Base-by-base conservation (phyloP, 2,113 vertebrate species). In the Sander vitreus region DNA sequence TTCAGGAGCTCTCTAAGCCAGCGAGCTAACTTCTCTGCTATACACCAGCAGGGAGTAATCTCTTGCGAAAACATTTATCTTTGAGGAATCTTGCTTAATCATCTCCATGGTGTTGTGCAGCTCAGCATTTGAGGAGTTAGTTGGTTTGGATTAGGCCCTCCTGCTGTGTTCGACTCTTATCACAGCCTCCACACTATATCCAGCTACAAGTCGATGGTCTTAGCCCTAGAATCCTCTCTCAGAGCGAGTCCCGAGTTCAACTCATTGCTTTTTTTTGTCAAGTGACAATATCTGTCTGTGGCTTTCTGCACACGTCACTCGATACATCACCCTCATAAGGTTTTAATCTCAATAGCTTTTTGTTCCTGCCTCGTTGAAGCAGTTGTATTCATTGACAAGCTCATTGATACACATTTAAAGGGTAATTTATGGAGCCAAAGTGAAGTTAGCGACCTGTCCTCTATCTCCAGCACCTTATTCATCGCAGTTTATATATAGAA, bases 71-170 rank as follows among this genome's bases (percentile, higher is more conserved):
- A 93, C 88, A 90, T 93, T 92, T 92, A 93, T 94, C 93, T 91
- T 90, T 79, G 78, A 82, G 78, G 74, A 90, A 93, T 94, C 92
- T 84, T 91, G 90, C 91, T 87, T 93, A 89, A 94, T 94, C 92
- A 93, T 92, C 90, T 84, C 80, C 67, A 73, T 85, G 85, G 78
- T 83, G 91, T 89, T 90, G 92, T 86, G 88, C 74, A 77, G 87
- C 91, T 93, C 93, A 92, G 92, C 89, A 91, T 90, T 73, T 77
- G 86, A 92, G 85, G 89, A 91, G 91, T 92, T 93, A 88, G 87
- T 84, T 87, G 76, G 90, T 92, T 92, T 81, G 91, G 92, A 94
- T 94, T 94, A 94, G 85, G 81, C 79, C 89, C 93, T 88, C 92
- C 93, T 91, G 86, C 92, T 90, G 92, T 88, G 91, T 88, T 80